Base-by-base conservation (phyloP, 2,113 vertebrate species). In the Corythornis cristatus region DNA sequence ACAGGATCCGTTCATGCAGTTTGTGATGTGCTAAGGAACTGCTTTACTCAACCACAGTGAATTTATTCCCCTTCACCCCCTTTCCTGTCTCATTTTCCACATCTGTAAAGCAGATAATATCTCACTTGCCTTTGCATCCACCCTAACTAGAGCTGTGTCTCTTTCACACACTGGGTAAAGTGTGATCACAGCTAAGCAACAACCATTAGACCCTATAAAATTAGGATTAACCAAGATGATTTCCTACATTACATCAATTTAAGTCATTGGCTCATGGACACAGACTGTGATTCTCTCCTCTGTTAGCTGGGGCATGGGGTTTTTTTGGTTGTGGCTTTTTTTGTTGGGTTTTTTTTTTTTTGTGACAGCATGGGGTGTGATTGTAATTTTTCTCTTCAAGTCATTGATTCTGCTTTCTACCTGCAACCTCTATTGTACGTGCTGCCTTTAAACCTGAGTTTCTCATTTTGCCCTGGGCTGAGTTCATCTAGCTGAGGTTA, bases 141-240 rank as follows among this genome's bases (percentile, higher is more conserved):
- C 35, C 65, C 73, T 22, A 65, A 74, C 72, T 67, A 0, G 9
- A 88, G 64, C 56, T 71, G 82, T 66, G 67, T 50, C 71, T 88
- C 82, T 85, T 94, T 88, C 88, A 79, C 94, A 95, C 90, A 3
- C 89, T 19, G 68, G 13, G 40, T 90, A 21, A 92, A 95, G 70
- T 93, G 94, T 97, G 96, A 97, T 95, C 89, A 80, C 84, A 93
- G 87, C 42, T 86, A 96, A 95, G 50, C 23, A 67, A 60, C 3
- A 43, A 77, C 81, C 92, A 96, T 96, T 97, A 97, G 73, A 93
- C 85, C 51, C 91, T 87, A 90, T 83, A 88, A 95, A 95, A 93
- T 95, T 93, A 93, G 90, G 93, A 95, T 95, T 94, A 96, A 51
- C 75, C 45, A 65, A 58, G 86, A 92, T 86, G 83, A 76, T 57